Percentiles rank a stretch among this genome's conserved stretches.
Conservation (phyloP, 1,140 invertebrate species). For the Centruroides sculpturatus region DNA sequence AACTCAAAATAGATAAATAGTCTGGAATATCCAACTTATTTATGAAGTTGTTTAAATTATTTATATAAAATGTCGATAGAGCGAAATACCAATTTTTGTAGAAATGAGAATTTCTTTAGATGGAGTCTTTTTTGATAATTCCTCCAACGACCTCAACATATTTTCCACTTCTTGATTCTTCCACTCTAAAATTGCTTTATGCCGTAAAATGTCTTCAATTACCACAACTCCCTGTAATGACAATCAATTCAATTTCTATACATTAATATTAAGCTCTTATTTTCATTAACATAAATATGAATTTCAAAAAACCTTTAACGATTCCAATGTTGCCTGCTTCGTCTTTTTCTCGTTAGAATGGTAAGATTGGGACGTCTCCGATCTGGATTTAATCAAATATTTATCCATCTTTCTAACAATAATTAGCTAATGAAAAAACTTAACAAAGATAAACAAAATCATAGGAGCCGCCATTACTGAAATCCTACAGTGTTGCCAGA, state of each 20-base stretch:
- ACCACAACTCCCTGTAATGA: slow-evolving; percentile 12
- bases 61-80: no score
- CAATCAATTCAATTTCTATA: not conserved
- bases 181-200: slow-evolving; percentile 7
- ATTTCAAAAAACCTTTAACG: slow-evolving; percentile 5
- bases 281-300: not conserved
- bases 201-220: slow-evolving; percentile 7
- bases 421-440: no score
- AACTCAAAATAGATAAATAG: no score
- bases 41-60: no score
- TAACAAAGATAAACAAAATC: no score
- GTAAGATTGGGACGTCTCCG: no score
- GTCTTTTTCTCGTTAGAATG: not conserved
- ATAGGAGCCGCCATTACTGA: no score
- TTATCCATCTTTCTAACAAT: no score
- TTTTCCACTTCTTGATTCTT: not conserved
- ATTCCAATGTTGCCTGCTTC: slow-evolving; percentile 11
- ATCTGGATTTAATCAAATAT: no score
- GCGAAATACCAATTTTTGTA: slow-evolving; percentile 7
- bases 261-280: no score
- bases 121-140: slow-evolving; percentile 6
- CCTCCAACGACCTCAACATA: not conserved
- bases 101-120: slow-evolving; percentile 7
- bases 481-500: no score
- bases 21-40: no score